Conservation (phyloP, 2,888 invertebrate genomes). For the Microctonus aethiopoides region DNA sequence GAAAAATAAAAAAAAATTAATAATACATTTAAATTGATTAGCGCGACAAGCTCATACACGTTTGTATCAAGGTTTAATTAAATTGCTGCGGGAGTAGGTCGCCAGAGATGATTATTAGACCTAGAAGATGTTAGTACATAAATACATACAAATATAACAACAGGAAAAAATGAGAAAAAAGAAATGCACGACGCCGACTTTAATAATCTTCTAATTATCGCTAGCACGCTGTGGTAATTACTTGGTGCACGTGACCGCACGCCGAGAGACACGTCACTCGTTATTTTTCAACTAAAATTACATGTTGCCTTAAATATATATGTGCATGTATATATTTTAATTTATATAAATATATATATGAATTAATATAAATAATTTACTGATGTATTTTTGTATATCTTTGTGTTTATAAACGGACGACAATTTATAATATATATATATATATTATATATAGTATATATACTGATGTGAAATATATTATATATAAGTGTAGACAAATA, state of each 20-base stretch:
- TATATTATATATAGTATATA: not conserved
- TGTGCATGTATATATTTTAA: not conserved
- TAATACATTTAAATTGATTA: constrained; percentile 9
- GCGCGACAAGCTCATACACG: constrained; percentile 11
- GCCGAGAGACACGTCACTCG: constrained; percentile 38
- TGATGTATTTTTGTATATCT: not conserved
- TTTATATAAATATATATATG: not conserved
- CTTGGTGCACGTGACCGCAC: constrained; percentile 46
- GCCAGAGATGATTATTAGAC: constrained; percentile 22
- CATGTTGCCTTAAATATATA: constrained; percentile 40
- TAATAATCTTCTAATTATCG: constrained; percentile 58
- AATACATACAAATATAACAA: not conserved
- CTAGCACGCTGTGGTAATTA: constrained; percentile 48
- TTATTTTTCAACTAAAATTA: constrained; percentile 47
- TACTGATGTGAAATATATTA: not conserved
- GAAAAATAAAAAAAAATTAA: not conserved
- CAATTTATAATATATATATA: not conserved
- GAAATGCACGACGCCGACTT: constrained; percentile 41
- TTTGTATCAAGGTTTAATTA: constrained; percentile 13
- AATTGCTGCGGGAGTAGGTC: constrained; percentile 23
- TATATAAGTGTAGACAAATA: constrained; percentile 50
- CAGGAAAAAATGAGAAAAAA: constrained; percentile 37
- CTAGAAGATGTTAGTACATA: not conserved
- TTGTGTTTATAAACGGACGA: too few species aligned
- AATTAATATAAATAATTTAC: not conserved